Evolutionary conservation across 2,113 vertebrate genomes (phyloP), one percentile per base, ranked within the genome.

Genomic region (Ageneiosus marmoratus): DNA sequence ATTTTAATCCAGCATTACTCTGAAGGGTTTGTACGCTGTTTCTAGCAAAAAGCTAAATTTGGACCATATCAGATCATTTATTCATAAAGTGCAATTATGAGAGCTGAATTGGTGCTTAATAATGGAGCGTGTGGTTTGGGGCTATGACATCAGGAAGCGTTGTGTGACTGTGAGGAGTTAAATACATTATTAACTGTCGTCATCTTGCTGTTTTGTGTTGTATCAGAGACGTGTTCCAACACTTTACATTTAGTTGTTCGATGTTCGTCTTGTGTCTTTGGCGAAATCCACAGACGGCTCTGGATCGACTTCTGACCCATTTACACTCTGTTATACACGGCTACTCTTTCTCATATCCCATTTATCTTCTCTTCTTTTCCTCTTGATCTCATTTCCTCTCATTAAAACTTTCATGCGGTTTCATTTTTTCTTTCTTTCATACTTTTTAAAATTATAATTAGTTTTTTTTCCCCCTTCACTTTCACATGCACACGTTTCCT

Each of bases 241-340:
- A 75, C 79, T 76, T 87, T 80, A 84, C 82, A 65, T 78, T 72
- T 41, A 41, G 37, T n/a, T 18, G 65, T 41, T 13, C 15, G 1
- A 16, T 20, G 51, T 53, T 53, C 46, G 63, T 73, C 83, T 76
- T 24, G n/a, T 75, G 34, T 67, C 82, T 62, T 69, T 20, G 58
- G 79, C 79, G 63, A 78, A 67, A 77, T 79, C 82, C 77, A 34
- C 65, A 74, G 74, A 11, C 58, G 13, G 55, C 79, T 69, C 84
- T 73, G 63, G 80, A 85, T 83, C 18, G 1, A 67, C 16, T 67
- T 37, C 34, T 46, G 41, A 70, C 67, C 34, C 37, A 22, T 13
- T 2, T 41, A 4, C 65, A 11, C 18, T 37, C 65, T 3, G 15
- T 37, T 69, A 9, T 69, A 11, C 37, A 24, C 65, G 16, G 0